Base-by-base conservation (phyloP, 2,797 vertebrate genomes). In the Mallotus villosus region DNA sequence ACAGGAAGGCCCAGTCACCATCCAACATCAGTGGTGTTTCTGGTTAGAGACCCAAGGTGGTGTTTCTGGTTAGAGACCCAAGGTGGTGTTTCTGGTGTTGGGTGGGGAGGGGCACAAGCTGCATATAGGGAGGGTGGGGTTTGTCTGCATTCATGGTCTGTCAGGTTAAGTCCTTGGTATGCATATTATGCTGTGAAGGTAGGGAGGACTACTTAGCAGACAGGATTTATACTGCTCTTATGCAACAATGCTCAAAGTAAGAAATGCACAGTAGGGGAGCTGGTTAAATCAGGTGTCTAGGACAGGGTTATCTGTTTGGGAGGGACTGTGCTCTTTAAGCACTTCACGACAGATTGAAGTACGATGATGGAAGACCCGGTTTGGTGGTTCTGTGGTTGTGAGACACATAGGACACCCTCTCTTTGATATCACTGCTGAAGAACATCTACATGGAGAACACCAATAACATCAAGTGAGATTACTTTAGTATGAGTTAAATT, bases 401-500 rank as follows among this genome's bases (percentile, higher is more conserved):
- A 46, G 2, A 46, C 14, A 46, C 9, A 14, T 11, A 46, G 12
- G 41, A 3, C 41, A 46, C 27, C 27, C 27, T 29, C 27, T 27
- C 27, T 29, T 4, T 29, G 41, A 11, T 46, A 14, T 14, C 12
- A 46, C 7, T 34, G 8, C 32, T 34, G 32, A 34, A 34, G 32
- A 34, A 34, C 5, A 29, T 29, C 29, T 29, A 29, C 29, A 34
- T 34, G 32, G 5, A 34, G 37, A 46, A 14, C 41, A 11, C 2
- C 0, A 46, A 46, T 46, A 2, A 14, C 41, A 46, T 46, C 9
- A 8, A 46, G 41, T 8, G 34, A 37, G 34, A 46, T 46, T 46
- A 46, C 9, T 46, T 46, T 14, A 14, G 11, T 62, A 7, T 64
- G 71, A 74, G 74, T 32, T 51, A 75, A 71, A 32, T 41, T 29